Evolutionary conservation across 1,140 invertebrate genomes (phyloP).

Genomic region (Daktulosphaira vitifoliae): DNA sequence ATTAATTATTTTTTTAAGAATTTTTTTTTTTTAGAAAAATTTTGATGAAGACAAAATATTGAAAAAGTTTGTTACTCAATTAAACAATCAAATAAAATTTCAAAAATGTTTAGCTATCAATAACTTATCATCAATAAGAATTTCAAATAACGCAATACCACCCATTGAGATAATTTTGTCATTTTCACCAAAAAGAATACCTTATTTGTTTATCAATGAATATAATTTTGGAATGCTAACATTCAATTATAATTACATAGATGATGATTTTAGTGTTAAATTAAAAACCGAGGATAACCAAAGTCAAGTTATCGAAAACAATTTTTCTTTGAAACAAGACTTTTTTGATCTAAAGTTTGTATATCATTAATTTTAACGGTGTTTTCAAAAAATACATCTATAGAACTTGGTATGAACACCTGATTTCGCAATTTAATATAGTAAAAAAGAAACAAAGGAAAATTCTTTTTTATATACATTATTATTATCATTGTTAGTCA

Average conservation of each 20-base stretch:
- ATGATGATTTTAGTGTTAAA: neutral
- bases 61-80: neutral
- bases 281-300: neutral
- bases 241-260: neutral
- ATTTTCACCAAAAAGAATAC: neutral
- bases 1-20: too few relatives aligned
- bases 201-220: slow-evolving; percentile 10
- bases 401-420: too few relatives aligned
- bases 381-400: too few relatives aligned
- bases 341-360: slow-evolving; percentile 16
- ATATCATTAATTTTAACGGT: neutral
- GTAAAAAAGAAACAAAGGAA: too few relatives aligned
- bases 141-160: neutral
- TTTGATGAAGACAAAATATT: neutral
- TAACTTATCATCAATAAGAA: neutral
- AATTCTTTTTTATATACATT: too few relatives aligned
- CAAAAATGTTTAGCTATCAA: slow-evolving; percentile 4
- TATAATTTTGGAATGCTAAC: neutral
- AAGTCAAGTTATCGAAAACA: neutral
- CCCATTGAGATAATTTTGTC: neutral
- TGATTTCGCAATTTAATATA: too few relatives aligned
- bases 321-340: neutral
- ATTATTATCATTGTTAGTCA: too few relatives aligned
- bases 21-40: slow-evolving; percentile 2
- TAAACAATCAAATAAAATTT: slow-evolving; percentile 4